These are phyloP conservation scores for Drosophila demipolita DNA, from an alignment of 2,888 invertebrate genomes.

Conservation along the genomic window DNA sequence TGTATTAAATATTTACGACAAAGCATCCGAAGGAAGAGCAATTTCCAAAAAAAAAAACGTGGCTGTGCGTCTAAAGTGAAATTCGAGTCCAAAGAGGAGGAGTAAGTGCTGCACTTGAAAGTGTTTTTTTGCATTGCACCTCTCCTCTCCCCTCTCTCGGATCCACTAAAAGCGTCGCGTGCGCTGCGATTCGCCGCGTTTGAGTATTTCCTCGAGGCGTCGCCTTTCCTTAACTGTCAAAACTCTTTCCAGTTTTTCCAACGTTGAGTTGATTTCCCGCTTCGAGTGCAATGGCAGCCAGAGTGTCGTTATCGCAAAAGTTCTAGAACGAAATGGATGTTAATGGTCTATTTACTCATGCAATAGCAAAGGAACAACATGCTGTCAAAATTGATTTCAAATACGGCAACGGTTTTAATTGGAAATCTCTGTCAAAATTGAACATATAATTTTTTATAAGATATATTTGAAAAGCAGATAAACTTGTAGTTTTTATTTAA, in stretches of 20 bases:
- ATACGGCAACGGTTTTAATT: not conserved
- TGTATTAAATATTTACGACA: constrained; percentile 71
- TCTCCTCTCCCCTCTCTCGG: constrained; percentile 20
- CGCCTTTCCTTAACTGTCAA: constrained; percentile 83
- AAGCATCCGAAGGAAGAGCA: constrained; percentile 54
- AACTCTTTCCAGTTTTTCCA: constrained; percentile 83
- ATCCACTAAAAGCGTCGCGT: constrained; percentile 58
- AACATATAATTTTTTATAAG: not conserved
- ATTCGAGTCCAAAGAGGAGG: constrained; percentile 43
- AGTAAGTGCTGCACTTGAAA: constrained; percentile 47
- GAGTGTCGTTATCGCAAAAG: constrained; percentile 84
- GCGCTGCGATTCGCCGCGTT: constrained; percentile 64
- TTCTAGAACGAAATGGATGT: constrained; percentile 57
- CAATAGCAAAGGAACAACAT: not conserved
- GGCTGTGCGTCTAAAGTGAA: constrained; percentile 56
- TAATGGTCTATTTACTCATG: not conserved
- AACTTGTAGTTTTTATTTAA: not conserved
- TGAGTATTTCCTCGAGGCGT: constrained; percentile 84
- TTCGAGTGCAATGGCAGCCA: constrained; percentile 85
- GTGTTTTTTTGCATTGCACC: constrained; percentile 25
- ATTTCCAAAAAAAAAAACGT: constrained; percentile 55
- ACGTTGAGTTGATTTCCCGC: constrained; percentile 84
- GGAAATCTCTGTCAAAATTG: not conserved
- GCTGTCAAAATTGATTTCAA: not conserved
- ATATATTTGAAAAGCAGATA: not conserved